Percentiles rank a stretch among this genome's conserved stretches.
Conservation (phyloP, 2,797 vertebrate species). For the Thripadectes ignobilis region DNA sequence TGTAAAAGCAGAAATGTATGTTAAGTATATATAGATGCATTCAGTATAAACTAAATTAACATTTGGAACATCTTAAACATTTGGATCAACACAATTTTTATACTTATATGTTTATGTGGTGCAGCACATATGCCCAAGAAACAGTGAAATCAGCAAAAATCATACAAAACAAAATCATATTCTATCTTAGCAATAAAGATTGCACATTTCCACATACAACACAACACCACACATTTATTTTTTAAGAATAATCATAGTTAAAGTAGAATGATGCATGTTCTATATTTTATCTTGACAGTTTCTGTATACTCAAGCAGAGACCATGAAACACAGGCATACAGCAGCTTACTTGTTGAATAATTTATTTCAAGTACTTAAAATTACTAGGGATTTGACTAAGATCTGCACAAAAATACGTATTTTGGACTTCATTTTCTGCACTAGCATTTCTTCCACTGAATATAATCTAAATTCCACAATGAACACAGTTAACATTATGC, state of each 20-base stretch:
- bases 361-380: slow-evolving; percentile 77
- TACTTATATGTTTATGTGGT: background rate
- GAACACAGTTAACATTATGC: slow-evolving; percentile 62
- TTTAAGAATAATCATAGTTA: slow-evolving; percentile 70
- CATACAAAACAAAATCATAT: slow-evolving; percentile 1
- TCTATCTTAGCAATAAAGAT: background rate
- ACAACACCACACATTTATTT: background rate
- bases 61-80: background rate
- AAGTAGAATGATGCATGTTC: slow-evolving; percentile 75
- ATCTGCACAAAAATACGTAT: slow-evolving; percentile 73
- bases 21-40: background rate
- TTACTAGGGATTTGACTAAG: slow-evolving; percentile 71
- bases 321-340: slow-evolving; percentile 71
- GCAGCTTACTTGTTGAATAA: slow-evolving; percentile 79
- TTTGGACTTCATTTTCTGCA: slow-evolving; percentile 72
- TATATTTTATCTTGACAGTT: slow-evolving; percentile 75
- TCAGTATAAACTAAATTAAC: background rate
- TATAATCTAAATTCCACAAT: slow-evolving; percentile 64
- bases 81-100: background rate
- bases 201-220: background rate
- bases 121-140: background rate
- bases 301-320: slow-evolving; percentile 68
- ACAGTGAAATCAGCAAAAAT: background rate
- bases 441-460: slow-evolving; percentile 63
- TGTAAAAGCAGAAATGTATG: background rate